phyloP scores from a whole-genome alignment of 64 coral and sea anemone genomes.

The Stylophora pistillata region DNA sequence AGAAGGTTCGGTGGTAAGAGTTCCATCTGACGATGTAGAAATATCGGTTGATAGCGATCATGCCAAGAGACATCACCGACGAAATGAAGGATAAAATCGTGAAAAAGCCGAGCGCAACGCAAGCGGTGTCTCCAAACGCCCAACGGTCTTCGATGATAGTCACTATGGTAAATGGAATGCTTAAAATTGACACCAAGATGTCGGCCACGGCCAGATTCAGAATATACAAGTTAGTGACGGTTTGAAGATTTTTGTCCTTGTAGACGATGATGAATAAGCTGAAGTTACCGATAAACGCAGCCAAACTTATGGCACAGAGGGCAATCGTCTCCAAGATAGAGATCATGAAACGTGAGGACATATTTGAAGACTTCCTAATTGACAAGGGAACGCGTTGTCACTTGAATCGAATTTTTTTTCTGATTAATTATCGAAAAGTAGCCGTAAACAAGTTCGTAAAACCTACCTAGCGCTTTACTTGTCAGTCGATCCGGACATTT shows the following conservation, averaged over 20 bases:
- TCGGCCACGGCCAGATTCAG: constrained; percentile 46
- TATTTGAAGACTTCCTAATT: background rate
- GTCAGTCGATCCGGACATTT: no score
- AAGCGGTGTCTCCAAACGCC: constrained; percentile 28
- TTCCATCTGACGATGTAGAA: constrained; percentile 65
- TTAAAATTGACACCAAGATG: constrained; percentile 30
- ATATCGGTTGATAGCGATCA: constrained; percentile 57
- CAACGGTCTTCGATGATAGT: constrained; percentile 25
- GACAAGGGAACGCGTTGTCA: background rate
- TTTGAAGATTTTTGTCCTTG: background rate
- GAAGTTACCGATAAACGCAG: background rate
- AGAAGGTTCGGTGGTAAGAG: constrained; percentile 16
- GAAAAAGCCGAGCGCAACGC: constrained; percentile 15
- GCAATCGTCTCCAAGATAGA: background rate
- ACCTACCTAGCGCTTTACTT: no score
- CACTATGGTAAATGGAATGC: constrained; percentile 21
- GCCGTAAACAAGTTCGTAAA: no score
- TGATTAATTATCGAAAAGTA: background rate
- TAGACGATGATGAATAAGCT: constrained; percentile 33
- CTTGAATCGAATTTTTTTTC: background rate
- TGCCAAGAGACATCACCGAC: constrained; percentile 23
- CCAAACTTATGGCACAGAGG: background rate
- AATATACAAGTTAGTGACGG: constrained; percentile 26
- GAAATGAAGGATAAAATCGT: constrained; percentile 42
- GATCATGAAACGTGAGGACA: background rate